phyloP scores from a whole-genome alignment of 2,113 vertebrate species.

The Lagopus muta region DNA sequence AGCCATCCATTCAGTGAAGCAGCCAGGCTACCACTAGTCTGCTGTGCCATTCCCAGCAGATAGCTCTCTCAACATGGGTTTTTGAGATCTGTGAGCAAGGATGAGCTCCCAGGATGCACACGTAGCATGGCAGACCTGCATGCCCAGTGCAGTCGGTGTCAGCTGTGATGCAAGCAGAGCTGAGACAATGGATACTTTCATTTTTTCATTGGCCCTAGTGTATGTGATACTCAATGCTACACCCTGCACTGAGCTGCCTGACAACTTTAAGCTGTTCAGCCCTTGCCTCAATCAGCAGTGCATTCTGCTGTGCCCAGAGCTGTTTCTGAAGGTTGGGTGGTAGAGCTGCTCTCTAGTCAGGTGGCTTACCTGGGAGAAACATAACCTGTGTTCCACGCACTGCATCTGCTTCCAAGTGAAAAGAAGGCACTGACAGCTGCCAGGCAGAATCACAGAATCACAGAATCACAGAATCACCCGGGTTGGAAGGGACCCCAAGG shows the following conservation, averaged over 20 bases:
- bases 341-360: background rate
- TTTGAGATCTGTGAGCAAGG: background rate
- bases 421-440: background rate
- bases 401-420: background rate
- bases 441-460: too few species aligned
- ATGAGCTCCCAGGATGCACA: accelerated
- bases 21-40: background rate
- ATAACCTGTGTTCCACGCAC: background rate
- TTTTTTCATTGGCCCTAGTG: background rate
- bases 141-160: background rate
- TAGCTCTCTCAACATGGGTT: background rate
- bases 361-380: background rate
- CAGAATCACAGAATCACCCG: too few species aligned
- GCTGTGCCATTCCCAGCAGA: background rate
- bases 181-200: background rate
- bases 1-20: background rate
- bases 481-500: too few species aligned
- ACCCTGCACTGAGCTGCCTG: background rate
- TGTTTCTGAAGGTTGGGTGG: background rate
- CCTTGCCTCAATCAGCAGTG: background rate
- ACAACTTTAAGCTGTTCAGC: background rate
- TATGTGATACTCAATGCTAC: background rate
- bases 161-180: background rate
- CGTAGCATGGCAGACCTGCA: background rate
- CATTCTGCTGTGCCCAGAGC: background rate